A percentile compares a stretch with the other conserved stretches of the same genome.
Conservation (phyloP, 2,113 vertebrate species). For the Progne subis region DNA sequence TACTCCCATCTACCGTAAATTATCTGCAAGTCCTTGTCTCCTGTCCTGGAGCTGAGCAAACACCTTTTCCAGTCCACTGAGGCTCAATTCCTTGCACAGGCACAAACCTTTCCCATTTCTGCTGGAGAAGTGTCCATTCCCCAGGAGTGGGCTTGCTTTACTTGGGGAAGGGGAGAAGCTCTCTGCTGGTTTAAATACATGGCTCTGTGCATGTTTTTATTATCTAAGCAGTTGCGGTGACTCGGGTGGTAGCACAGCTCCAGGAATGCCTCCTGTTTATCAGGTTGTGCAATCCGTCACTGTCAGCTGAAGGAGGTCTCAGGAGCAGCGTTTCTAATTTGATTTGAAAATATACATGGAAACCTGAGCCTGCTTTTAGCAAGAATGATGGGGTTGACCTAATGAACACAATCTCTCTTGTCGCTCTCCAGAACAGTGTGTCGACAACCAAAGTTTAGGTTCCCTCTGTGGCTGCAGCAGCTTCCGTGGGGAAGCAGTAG, state of each 20-base stretch:
- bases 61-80: background rate
- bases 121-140: background rate
- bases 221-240: background rate
- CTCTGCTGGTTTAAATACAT: background rate
- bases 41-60: background rate
- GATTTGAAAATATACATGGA: slow-evolving; percentile 62
- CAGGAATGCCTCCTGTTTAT: slow-evolving; percentile 32
- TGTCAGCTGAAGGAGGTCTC: slow-evolving; percentile 45
- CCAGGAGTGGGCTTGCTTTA: background rate
- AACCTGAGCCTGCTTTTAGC: slow-evolving; percentile 55
- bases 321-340: slow-evolving; percentile 42
- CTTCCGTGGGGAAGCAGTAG: slow-evolving; percentile 13
- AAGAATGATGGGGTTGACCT: slow-evolving; percentile 33
- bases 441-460: slow-evolving; percentile 1
- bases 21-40: background rate
- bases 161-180: background rate
- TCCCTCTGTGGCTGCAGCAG: background rate
- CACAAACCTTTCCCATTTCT: background rate
- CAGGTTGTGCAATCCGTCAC: slow-evolving; percentile 44
- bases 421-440: background rate
- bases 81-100: background rate
- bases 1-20: background rate
- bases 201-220: background rate
- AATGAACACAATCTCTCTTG: slow-evolving; percentile 39
- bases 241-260: background rate